Percentiles rank a stretch among this genome's conserved stretches.
phyloP scores from a whole-genome alignment of 2,888 invertebrate genomes.

The Leptopterna dolabrata region DNA sequence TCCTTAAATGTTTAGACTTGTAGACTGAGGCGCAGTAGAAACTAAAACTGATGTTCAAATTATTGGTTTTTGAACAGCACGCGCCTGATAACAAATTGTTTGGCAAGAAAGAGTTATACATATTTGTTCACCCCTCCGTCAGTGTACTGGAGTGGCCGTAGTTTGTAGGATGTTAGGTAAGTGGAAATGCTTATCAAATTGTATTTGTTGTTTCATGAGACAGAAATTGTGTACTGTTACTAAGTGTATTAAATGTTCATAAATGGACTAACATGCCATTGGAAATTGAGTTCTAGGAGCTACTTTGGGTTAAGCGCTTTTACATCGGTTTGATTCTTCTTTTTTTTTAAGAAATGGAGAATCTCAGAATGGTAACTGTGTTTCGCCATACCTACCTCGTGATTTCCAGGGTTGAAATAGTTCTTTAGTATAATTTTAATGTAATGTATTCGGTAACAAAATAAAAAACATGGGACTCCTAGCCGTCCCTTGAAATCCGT shows the following conservation, averaged over 20 bases:
- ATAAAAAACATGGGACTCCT: too few species aligned
- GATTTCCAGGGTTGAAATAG: not conserved
- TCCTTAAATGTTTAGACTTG: not conserved
- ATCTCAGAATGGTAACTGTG: not conserved
- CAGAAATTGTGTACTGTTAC: not conserved
- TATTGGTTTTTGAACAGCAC: not conserved
- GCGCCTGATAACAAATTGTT: not conserved
- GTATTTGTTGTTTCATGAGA: not conserved
- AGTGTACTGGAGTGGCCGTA: not conserved
- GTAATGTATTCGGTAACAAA: too few species aligned
- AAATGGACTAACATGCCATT: not conserved
- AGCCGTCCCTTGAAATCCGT: too few species aligned
- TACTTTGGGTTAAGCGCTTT: too few species aligned
- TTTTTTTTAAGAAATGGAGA: not conserved
- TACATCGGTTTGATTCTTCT: too few species aligned
- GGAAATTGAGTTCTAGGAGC: too few species aligned
- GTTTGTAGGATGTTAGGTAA: not conserved
- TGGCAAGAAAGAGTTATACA: not conserved
- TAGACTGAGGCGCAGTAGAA: not conserved
- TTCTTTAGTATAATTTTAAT: too few species aligned
- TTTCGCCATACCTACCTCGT: not conserved
- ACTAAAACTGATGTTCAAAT: not conserved
- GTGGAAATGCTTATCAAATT: not conserved
- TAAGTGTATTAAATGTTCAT: not conserved
- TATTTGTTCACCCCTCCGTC: not conserved